Percentiles rank a stretch among this genome's conserved stretches.
phyloP scores from a whole-genome alignment of 1,140 invertebrate species.

The Listronotus oregonensis region DNA sequence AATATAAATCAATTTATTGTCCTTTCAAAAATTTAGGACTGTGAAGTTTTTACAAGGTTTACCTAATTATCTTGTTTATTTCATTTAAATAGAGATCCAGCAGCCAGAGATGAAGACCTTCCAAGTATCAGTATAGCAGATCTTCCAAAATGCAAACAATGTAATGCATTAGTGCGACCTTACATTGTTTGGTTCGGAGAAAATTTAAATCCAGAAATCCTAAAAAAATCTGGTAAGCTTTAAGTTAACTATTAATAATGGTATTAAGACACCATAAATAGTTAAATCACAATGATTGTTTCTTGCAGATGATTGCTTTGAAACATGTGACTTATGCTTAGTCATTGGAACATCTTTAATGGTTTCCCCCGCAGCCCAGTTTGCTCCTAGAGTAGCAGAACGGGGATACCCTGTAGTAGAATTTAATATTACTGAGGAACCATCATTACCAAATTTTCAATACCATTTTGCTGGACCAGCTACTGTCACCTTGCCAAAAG shows the following conservation, averaged over 20 bases:
- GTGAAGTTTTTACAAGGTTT: neutral
- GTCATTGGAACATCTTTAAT: constrained; percentile 87
- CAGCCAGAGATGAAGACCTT: constrained; percentile 56
- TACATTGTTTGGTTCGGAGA: constrained; percentile 94
- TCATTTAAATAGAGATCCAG: constrained; percentile 38
- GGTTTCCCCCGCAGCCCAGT: constrained; percentile 94
- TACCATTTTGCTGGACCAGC: constrained; percentile 80
- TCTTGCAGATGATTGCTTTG: constrained; percentile 60
- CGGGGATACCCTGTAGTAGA: constrained; percentile 85
- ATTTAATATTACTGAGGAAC: constrained; percentile 85
- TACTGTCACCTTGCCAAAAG: constrained; percentile 72
- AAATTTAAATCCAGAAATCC: constrained; percentile 68
- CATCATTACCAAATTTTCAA: constrained; percentile 61
- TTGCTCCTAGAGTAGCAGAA: constrained; percentile 78
- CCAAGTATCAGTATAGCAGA: constrained; percentile 68
- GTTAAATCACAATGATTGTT: neutral
- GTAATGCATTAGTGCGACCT: constrained; percentile 77
- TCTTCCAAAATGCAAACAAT: constrained; percentile 75
- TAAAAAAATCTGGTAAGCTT: constrained; percentile 66
- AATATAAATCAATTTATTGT: too few relatives aligned
- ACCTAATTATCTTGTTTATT: constrained; percentile 16
- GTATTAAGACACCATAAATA: too few relatives aligned
- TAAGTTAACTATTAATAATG: neutral
- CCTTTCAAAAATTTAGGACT: too few relatives aligned
- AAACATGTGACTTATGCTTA: constrained; percentile 81